These are phyloP conservation scores for Glareola pratincola DNA, from an alignment of 2,113 vertebrate genomes.

Conservation along the genomic window DNA sequence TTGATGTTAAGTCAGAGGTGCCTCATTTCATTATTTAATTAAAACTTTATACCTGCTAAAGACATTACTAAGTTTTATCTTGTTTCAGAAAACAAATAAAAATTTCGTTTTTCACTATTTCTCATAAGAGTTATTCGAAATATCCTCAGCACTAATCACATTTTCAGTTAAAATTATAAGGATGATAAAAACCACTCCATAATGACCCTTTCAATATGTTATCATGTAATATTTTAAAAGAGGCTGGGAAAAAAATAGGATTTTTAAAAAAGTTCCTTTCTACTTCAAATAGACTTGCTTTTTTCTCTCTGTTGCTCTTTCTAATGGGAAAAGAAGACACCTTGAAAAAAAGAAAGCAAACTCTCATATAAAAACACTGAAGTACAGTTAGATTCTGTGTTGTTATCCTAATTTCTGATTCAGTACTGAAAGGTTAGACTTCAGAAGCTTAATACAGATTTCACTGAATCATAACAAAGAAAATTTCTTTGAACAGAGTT, in stretches of 20 bases:
- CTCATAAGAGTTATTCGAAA: not conserved
- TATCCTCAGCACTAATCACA: not conserved
- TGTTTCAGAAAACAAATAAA: not conserved
- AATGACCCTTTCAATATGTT: not conserved
- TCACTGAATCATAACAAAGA: not conserved
- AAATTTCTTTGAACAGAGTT: not conserved
- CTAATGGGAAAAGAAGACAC: not conserved
- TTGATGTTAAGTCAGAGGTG: not conserved
- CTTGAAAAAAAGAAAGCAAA: not conserved
- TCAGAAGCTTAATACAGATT: not conserved
- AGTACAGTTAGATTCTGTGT: not conserved
- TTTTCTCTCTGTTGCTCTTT: not conserved
- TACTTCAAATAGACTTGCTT: not conserved
- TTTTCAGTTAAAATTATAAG: not conserved
- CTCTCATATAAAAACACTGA: not conserved
- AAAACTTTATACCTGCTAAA: not conserved
- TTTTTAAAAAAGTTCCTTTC: not conserved
- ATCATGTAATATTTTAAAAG: not conserved
- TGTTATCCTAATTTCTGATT: not conserved
- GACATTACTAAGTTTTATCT: not conserved
- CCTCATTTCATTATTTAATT: not conserved
- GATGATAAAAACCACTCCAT: not conserved
- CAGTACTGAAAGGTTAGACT: not conserved
- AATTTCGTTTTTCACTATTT: not conserved
- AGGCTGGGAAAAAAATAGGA: not conserved